These are phyloP conservation scores for Drosophila arizonae DNA, from an alignment of 1,140 invertebrate genomes.

Conservation along the genomic window DNA sequence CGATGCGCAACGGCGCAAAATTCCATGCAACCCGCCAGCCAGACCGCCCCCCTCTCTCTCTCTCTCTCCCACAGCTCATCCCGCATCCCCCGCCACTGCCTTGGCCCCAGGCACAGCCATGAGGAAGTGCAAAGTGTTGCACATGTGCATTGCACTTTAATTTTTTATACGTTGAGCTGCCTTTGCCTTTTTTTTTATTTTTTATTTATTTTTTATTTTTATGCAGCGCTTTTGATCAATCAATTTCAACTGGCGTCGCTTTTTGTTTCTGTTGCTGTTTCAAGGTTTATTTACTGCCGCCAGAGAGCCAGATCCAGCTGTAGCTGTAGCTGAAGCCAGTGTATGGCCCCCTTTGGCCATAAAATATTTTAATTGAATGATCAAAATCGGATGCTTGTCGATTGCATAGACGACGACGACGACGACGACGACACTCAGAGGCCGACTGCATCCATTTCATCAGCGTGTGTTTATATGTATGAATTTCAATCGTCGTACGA, in stretches of 20 bases:
- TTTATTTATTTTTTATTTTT: slow-evolving; percentile 38
- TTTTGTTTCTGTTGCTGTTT: slow-evolving; percentile 22
- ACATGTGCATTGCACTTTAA: slow-evolving; percentile 76
- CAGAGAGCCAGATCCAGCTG: slow-evolving; percentile 5
- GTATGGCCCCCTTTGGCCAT: slow-evolving; percentile 43
- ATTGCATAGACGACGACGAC: slow-evolving; percentile 21
- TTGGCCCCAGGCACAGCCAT: slow-evolving; percentile 31
- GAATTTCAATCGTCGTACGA: slow-evolving; percentile 62
- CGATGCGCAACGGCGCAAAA: slow-evolving; percentile 73
- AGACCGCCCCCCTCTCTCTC: background rate
- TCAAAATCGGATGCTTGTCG: slow-evolving; percentile 66
- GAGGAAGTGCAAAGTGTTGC: slow-evolving; percentile 79
- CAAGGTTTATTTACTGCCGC: slow-evolving; percentile 53
- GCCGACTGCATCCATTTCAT: slow-evolving; percentile 17
- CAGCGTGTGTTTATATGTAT: slow-evolving; percentile 16
- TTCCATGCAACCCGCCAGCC: slow-evolving; percentile 46
- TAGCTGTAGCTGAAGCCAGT: slow-evolving; percentile 19
- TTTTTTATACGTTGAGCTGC: slow-evolving; percentile 60
- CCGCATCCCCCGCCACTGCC: background rate
- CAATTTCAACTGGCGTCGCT: slow-evolving; percentile 65
- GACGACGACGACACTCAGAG: no score
- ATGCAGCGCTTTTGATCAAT: slow-evolving; percentile 73
- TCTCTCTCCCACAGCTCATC: background rate
- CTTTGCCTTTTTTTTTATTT: background rate
- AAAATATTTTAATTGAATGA: slow-evolving; percentile 80